phyloP scores from a whole-genome alignment of 2,113 vertebrate genomes.

The Melospiza melodia region DNA sequence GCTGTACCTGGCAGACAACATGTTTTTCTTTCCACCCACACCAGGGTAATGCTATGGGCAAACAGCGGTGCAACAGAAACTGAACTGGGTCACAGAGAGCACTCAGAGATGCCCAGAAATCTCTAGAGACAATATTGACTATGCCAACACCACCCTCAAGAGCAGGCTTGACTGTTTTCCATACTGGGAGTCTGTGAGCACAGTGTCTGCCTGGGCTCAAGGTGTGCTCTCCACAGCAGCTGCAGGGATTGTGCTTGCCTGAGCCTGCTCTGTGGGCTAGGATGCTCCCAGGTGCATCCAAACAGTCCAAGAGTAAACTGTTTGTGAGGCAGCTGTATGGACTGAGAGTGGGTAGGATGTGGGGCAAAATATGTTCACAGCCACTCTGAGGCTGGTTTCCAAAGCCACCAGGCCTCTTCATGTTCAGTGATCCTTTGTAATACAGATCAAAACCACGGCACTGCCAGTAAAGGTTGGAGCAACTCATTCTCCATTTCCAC shows the following conservation, averaged over 20 bases:
- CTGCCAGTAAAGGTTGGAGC: background rate
- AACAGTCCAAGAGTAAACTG: background rate
- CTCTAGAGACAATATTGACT: conserved; percentile 3
- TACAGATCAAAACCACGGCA: background rate
- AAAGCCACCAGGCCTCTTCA: conserved; percentile 17
- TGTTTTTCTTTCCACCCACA: conserved; percentile 38
- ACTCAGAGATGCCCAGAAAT: conserved; percentile 34
- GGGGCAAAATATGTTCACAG: conserved; percentile 5
- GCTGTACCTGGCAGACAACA: conserved; percentile 21
- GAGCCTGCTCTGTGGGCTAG: background rate
- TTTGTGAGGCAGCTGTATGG: conserved; percentile 9
- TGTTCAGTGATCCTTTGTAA: conserved; percentile 14
- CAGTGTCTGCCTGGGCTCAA: background rate
- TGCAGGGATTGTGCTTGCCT: conserved; percentile 5
- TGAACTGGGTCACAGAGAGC: conserved; percentile 16
- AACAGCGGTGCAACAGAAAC: background rate
- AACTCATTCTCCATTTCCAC: background rate
- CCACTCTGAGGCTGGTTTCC: background rate
- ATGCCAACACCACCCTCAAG: conserved; percentile 8
- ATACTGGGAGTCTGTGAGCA: background rate
- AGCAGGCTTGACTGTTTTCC: conserved; percentile 29
- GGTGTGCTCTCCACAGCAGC: background rate
- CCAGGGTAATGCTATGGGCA: conserved; percentile 4
- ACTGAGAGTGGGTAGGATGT: background rate
- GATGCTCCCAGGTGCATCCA: conserved; percentile 43